Percentiles rank a stretch among this genome's conserved stretches.
Conservation (phyloP, 2,888 invertebrate genomes). For the Amaurobius ferox region DNA sequence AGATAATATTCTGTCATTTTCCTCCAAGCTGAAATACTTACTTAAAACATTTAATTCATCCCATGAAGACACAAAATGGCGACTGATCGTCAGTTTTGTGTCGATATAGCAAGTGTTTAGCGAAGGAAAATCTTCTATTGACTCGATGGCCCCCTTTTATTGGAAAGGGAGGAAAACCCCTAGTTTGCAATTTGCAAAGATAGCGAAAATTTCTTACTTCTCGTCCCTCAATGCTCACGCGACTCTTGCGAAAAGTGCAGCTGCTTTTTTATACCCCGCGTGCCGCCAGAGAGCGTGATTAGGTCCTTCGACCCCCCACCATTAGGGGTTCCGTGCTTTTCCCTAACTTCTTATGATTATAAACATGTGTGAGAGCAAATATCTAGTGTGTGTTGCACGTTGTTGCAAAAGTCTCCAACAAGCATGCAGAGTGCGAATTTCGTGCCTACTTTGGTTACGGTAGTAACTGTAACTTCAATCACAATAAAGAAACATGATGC, state of each 20-base stretch:
- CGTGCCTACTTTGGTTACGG: conserved; percentile 22
- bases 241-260: conserved; percentile 60
- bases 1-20: too few species aligned
- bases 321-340: conserved; percentile 51
- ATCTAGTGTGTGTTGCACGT: conserved; percentile 56
- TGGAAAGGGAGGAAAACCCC: not conserved
- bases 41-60: too few species aligned
- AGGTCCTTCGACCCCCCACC: not conserved
- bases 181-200: conserved; percentile 57
- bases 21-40: too few species aligned
- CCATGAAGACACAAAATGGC: conserved; percentile 8
- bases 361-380: conserved; percentile 70
- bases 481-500: conserved; percentile 31
- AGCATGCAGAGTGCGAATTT: not conserved
- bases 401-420: not conserved
- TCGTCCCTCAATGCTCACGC: conserved; percentile 41
- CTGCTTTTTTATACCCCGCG: conserved; percentile 58
- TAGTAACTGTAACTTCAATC: conserved; percentile 31
- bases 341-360: conserved; percentile 70
- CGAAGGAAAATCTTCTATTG: not conserved
- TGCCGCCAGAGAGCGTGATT: conserved; percentile 27
- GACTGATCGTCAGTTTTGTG: not conserved
- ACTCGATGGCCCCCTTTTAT: not conserved
- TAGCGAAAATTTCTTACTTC: conserved; percentile 60
- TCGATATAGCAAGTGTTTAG: not conserved